These are phyloP conservation scores for Tetragonula clypearis DNA, from an alignment of 1,140 invertebrate genomes.

Conservation along the genomic window DNA sequence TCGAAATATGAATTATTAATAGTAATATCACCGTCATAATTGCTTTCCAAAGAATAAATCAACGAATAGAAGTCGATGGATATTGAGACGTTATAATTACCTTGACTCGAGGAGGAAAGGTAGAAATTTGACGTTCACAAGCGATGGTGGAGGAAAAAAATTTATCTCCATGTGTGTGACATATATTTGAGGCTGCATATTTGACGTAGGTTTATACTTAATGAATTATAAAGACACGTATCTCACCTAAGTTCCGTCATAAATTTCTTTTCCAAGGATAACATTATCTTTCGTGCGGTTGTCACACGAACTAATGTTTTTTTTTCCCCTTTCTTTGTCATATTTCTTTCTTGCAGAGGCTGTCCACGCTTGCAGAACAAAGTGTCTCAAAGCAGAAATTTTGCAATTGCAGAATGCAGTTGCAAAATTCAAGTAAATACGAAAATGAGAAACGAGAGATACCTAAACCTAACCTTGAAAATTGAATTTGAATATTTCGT, in stretches of 20 bases:
- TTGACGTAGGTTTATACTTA: not conserved
- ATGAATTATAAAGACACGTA: not conserved
- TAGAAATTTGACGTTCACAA: not conserved
- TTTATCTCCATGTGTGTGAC: not conserved
- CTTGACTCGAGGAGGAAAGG: not conserved
- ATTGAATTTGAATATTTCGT: no score
- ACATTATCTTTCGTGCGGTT: not conserved
- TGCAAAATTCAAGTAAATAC: no score
- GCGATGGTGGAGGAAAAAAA: not conserved
- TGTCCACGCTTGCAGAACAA: no score
- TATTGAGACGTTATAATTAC: not conserved
- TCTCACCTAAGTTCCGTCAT: not conserved
- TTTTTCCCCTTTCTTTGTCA: not conserved
- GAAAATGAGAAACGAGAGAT: no score
- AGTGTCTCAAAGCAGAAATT: no score
- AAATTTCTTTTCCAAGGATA: slow-evolving; percentile 23
- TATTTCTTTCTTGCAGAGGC: no score
- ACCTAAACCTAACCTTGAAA: no score
- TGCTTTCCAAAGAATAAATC: not conserved
- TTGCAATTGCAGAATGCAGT: no score
- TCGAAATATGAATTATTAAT: not conserved
- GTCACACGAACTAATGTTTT: not conserved
- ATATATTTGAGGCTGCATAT: not conserved
- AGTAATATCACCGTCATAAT: not conserved
- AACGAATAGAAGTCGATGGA: not conserved